These are phyloP conservation scores for Enoplolaimus lenunculus DNA, from an alignment of 2,888 invertebrate genomes.

Conservation along the genomic window DNA sequence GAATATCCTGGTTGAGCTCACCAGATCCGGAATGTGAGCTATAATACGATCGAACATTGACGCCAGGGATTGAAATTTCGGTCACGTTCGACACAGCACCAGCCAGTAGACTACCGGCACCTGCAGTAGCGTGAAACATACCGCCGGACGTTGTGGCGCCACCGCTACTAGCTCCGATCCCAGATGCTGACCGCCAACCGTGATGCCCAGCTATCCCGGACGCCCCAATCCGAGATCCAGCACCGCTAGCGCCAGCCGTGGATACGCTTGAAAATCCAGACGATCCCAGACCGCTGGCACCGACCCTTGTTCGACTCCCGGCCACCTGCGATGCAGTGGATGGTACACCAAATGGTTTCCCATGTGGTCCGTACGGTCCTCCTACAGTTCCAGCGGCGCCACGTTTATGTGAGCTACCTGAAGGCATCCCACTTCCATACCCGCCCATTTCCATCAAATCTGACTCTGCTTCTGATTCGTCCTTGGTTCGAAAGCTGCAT, in stretches of 20 bases:
- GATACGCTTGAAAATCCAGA: not conserved
- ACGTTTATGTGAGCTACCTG: too few species aligned
- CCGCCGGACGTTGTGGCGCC: too few species aligned
- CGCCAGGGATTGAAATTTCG: conserved; percentile 73
- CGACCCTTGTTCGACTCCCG: too few species aligned
- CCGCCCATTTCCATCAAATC: not conserved
- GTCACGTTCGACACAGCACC: conserved; percentile 48
- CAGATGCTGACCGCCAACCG: not conserved
- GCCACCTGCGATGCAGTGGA: not conserved
- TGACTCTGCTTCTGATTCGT: conserved; percentile 37
- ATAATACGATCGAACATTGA: conserved; percentile 61
- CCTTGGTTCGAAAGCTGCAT: conserved; percentile 85
- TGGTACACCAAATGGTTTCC: not conserved
- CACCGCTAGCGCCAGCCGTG: not conserved
- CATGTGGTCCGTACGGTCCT: not conserved
- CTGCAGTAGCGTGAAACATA: too few species aligned
- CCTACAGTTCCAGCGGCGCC: not conserved
- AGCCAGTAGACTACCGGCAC: too few species aligned
- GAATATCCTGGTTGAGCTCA: not conserved
- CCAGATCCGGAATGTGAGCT: conserved; percentile 26
- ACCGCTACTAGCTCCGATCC: not conserved
- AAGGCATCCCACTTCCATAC: too few species aligned
- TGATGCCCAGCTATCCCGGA: too few species aligned
- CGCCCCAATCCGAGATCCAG: too few species aligned
- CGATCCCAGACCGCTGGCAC: not conserved